These are phyloP conservation scores for Colinus virginianus DNA, from an alignment of 2,113 vertebrate species.

Conservation along the genomic window DNA sequence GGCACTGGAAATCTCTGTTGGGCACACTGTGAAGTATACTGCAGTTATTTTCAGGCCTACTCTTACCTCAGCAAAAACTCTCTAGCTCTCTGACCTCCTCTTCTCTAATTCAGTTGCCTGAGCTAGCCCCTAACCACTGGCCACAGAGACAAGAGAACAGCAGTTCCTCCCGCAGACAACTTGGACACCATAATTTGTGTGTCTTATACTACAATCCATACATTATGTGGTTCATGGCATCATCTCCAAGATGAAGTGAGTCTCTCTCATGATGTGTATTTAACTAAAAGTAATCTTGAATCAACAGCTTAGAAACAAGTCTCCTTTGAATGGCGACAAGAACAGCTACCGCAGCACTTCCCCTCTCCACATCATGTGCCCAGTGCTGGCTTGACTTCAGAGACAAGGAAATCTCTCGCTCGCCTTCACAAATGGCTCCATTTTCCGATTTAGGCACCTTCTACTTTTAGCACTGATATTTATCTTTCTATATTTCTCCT, in stretches of 20 bases:
- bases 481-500: background rate
- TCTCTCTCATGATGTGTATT: background rate
- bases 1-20: background rate
- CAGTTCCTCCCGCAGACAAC: background rate
- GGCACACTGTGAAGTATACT: background rate
- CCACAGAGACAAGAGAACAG: background rate
- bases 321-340: background rate
- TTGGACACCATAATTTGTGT: constrained; percentile 10
- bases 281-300: constrained; percentile 23
- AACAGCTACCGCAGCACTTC: background rate
- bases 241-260: background rate
- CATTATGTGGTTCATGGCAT: constrained; percentile 2
- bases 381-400: background rate
- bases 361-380: background rate
- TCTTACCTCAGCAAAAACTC: background rate
- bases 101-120: background rate
- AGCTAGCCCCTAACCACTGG: background rate
- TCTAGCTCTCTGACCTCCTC: background rate
- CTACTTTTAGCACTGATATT: background rate
- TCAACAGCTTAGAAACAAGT: constrained; percentile 10
- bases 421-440: background rate
- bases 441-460: background rate
- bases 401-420: background rate
- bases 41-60: background rate
- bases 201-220: background rate